Evolutionary conservation across 2,888 invertebrate species (phyloP), one percentile per base, ranked within the genome.

Genomic region (Linyphia triangularis): DNA sequence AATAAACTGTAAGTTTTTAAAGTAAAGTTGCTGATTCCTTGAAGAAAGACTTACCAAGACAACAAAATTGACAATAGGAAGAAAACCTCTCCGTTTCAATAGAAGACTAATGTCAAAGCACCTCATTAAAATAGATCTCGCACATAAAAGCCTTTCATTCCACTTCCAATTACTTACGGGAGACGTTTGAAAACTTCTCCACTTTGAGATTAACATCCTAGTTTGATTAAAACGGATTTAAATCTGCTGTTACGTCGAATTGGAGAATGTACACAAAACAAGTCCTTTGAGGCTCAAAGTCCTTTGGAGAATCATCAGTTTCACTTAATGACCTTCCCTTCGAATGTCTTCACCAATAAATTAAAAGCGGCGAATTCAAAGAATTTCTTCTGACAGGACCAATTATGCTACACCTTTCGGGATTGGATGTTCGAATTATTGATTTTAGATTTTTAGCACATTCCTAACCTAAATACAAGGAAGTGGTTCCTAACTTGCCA

Each of bases 221-320:
- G 37, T 77, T 61, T 77, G 77, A 77, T 77, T 77, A 77, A 77
- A 77, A 77, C 37, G 63, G 63, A 77, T 63, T 77, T 63, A 37
- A 63, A 26, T 33, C 37, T 37, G 33, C 22, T 37, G 24, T 13
- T 24, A 10, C 19, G 6, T n/a, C n/a, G n/a, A n/a, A n/a, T n/a
- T n/a, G n/a, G n/a, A n/a, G 3, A 24, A 6, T 16, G 9, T 26
- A 2, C 22, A 16, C 51, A 33, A 33, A 33, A 33, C 37, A 69
- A 69, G 19, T 6, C 43, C 77, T 77, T 77, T 77, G 77, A 26
- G 77, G 40, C 63, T 37, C 77, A 22, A 37, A 63, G 61, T 61
- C 61, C 63, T 63, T 24, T 37, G 13, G 6, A 37, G 33, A 63
- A 63, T 37, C 24, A 22, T 63, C 24, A 63, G 40, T 63, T 77